These are phyloP conservation scores for Loxodonta africana DNA, from an alignment of 2,113 vertebrate genomes.

Conservation along the genomic window DNA sequence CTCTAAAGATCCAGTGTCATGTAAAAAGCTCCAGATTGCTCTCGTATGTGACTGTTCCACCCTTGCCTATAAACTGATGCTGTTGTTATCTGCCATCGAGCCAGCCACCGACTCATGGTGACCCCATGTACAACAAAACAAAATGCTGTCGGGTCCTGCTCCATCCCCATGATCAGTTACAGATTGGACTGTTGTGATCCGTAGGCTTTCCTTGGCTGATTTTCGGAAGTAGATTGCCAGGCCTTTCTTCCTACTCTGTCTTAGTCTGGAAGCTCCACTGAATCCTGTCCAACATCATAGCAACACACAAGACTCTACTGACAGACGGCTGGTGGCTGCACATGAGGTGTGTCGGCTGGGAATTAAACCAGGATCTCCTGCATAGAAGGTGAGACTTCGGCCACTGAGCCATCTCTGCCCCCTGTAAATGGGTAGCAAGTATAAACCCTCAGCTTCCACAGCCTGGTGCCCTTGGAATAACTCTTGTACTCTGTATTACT, in stretches of 20 bases:
- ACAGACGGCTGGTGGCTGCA: neutral
- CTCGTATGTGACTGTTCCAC: neutral
- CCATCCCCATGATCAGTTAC: neutral
- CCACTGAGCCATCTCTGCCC: neutral
- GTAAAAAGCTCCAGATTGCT: neutral
- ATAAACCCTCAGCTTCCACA: neutral
- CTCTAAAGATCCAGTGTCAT: neutral
- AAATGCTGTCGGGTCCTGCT: neutral
- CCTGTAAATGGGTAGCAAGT: neutral
- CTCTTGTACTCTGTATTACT: rapidly evolving
- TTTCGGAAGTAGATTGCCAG: neutral
- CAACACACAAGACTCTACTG: neutral
- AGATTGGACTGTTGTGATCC: neutral
- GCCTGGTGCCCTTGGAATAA: rapidly evolving
- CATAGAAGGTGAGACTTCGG: neutral
- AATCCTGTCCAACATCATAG: neutral
- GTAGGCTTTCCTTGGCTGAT: neutral
- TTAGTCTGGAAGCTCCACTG: neutral
- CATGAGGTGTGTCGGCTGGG: neutral
- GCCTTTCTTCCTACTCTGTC: neutral
- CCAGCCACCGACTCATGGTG: neutral
- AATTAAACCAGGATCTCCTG: neutral
- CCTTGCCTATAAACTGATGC: neutral
- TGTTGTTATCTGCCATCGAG: neutral
- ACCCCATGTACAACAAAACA: neutral